These are phyloP conservation scores for Liasis olivaceus DNA, from an alignment of 2,797 vertebrate species.

Conservation along the genomic window DNA sequence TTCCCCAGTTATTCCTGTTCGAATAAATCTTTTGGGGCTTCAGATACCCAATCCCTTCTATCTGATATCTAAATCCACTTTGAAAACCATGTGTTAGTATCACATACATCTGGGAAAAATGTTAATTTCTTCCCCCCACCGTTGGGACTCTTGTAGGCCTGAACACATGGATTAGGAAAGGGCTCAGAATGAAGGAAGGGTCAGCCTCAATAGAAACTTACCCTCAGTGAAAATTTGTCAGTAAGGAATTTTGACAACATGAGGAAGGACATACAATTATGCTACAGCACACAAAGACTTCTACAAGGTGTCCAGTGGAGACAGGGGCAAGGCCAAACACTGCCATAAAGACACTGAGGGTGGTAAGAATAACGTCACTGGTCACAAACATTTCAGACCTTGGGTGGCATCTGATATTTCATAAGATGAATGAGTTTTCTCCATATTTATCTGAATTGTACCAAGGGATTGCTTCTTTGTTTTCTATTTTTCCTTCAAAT, in stretches of 20 bases:
- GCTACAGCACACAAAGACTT: background rate
- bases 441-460: background rate
- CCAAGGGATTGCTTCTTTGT: fast-evolving
- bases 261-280: background rate
- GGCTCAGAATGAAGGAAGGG: background rate
- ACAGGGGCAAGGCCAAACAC: background rate
- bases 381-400: background rate
- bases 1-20: background rate
- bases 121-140: background rate
- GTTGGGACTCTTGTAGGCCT: background rate
- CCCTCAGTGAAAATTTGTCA: background rate
- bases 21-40: background rate
- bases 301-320: background rate
- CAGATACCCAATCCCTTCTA: background rate
- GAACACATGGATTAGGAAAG: background rate
- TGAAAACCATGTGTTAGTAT: background rate
- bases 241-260: background rate
- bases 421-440: background rate
- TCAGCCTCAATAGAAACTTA: background rate
- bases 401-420: background rate
- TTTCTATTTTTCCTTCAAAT: background rate
- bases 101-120: background rate
- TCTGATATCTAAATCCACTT: background rate
- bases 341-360: background rate
- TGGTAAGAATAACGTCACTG: background rate